These are phyloP conservation scores for Bactericera cockerelli DNA, from an alignment of 1,140 invertebrate genomes.

Conservation along the genomic window DNA sequence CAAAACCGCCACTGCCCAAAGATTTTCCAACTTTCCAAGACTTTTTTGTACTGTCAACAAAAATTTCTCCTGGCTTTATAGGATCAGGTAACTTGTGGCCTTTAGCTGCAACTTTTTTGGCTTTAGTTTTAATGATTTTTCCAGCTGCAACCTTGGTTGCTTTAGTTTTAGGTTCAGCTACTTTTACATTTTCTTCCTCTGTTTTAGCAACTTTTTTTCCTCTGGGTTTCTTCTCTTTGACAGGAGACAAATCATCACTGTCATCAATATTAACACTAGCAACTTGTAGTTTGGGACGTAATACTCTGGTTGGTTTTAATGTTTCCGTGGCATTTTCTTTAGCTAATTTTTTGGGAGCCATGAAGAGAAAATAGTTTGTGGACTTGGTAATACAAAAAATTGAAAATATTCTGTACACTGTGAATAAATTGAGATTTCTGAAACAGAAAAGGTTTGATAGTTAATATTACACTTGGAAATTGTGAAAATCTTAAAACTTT, in stretches of 20 bases:
- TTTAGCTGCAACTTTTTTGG: slow-evolving; percentile 16
- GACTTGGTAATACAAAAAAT: too few relatives aligned
- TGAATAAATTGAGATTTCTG: too few relatives aligned
- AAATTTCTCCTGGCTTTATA: slow-evolving; percentile 54
- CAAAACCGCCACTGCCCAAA: slow-evolving; percentile 81
- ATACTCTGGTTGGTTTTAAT: background rate
- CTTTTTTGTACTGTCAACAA: slow-evolving; percentile 57
- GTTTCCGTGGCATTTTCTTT: too few relatives aligned
- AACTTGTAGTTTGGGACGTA: slow-evolving; percentile 2
- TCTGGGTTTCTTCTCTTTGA: background rate
- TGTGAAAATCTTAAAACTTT: too few relatives aligned
- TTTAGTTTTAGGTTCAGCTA: background rate
- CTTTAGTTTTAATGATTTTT: background rate
- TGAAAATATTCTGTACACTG: too few relatives aligned
- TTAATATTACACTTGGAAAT: too few relatives aligned
- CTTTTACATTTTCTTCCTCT: background rate
- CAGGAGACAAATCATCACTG: background rate
- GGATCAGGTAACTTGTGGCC: slow-evolving; percentile 45
- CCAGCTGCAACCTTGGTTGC: background rate
- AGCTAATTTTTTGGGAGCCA: too few relatives aligned
- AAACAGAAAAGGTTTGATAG: too few relatives aligned
- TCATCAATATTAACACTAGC: background rate
- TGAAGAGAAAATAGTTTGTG: too few relatives aligned
- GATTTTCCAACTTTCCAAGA: slow-evolving; percentile 73
- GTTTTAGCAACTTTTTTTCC: background rate